These are phyloP conservation scores for Acanthosepion lycidas DNA, from an alignment of 2,888 invertebrate species.

Conservation along the genomic window DNA sequence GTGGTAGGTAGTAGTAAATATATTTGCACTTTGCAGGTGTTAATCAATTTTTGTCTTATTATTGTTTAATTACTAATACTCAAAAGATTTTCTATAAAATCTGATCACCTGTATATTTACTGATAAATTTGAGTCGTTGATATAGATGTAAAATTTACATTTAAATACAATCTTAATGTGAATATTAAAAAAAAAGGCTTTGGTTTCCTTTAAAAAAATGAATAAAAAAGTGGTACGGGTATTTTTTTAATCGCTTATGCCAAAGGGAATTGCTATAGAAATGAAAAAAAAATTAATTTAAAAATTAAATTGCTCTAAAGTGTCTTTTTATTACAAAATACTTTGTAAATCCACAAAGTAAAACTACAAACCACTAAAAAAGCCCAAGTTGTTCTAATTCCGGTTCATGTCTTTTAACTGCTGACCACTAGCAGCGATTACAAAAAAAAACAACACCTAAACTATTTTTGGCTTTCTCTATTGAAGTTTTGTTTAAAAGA, in stretches of 20 bases:
- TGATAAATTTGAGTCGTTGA: background rate
- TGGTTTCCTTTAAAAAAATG: background rate
- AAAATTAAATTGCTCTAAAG: background rate
- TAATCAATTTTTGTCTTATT: background rate
- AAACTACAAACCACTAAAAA: too few species aligned
- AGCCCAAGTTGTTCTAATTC: background rate
- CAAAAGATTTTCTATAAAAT: background rate
- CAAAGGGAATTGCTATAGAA: background rate
- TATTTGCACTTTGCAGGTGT: slow-evolving; percentile 33
- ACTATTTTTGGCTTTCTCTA: background rate
- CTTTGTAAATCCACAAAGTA: too few species aligned
- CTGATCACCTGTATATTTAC: background rate
- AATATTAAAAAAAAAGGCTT: background rate
- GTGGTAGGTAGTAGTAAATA: background rate
- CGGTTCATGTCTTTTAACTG: background rate
- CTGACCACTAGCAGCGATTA: background rate
- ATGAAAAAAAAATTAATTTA: background rate
- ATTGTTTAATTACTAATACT: background rate
- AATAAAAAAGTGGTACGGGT: background rate
- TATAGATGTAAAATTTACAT: background rate
- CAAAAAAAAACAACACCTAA: background rate
- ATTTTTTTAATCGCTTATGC: background rate
- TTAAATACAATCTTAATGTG: background rate
- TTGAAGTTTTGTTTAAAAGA: too few species aligned
- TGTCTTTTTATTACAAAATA: too few species aligned